Percentiles rank a stretch among this genome's conserved stretches.
Conservation (phyloP, 2,888 invertebrate genomes). For the Gymnoscelis rufifasciata region DNA sequence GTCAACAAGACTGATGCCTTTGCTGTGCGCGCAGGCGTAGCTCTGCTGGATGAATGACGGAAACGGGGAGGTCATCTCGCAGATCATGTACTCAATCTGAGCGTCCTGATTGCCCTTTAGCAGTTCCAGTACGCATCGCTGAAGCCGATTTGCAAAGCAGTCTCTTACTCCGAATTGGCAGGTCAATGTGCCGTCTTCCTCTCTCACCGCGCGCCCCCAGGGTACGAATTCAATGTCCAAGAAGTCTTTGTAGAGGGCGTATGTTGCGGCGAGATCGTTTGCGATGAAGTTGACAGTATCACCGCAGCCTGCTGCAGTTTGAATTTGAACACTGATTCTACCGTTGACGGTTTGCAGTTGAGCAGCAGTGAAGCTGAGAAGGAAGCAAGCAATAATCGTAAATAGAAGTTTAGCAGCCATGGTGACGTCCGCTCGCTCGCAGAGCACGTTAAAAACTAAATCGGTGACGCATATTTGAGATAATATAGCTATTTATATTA, state of each 20-base stretch:
- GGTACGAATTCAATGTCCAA: conserved; percentile 63
- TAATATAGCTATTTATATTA: no score
- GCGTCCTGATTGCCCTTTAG: conserved; percentile 48
- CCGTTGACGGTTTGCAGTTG: conserved; percentile 48
- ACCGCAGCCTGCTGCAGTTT: conserved; percentile 56
- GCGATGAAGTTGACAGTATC: conserved; percentile 54
- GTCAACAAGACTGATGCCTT: conserved; percentile 47
- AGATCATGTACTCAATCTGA: conserved; percentile 58
- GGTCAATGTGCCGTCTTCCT: conserved; percentile 36
- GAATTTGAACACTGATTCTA: conserved; percentile 53
- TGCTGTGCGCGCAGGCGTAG: conserved; percentile 49
- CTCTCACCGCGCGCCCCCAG: conserved; percentile 59
- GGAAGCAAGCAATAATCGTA: conserved; percentile 21
- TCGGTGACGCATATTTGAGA: conserved; percentile 3
- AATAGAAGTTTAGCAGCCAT: conserved; percentile 35
- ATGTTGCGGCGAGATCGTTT: conserved; percentile 44
- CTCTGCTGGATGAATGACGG: conserved; percentile 42
- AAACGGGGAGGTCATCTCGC: conserved; percentile 52
- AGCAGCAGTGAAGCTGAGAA: conserved; percentile 26
- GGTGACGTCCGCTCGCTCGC: conserved; percentile 21
- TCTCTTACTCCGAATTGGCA: conserved; percentile 56
- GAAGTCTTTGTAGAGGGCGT: conserved; percentile 46
- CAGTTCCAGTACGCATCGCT: conserved; percentile 56
- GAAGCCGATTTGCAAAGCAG: conserved; percentile 66
- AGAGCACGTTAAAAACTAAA: conserved; percentile 24